phyloP scores from a whole-genome alignment of 2,888 invertebrate genomes.

The Drosophila colorata region DNA sequence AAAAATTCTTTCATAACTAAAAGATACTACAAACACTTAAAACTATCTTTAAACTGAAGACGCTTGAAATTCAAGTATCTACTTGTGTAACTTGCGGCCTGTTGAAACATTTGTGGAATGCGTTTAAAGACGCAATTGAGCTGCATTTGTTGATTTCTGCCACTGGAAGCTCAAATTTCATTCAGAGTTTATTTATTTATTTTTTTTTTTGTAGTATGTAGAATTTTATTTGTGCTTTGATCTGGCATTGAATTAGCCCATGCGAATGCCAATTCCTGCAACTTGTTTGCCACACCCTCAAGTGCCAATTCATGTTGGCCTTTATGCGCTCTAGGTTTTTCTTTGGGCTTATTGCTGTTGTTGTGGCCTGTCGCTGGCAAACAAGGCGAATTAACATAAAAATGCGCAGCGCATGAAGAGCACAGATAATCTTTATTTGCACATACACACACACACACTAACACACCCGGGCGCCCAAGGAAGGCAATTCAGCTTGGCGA shows the following conservation, averaged over 20 bases:
- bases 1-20: too few species aligned
- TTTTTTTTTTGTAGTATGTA: not conserved
- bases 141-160: not conserved
- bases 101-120: not conserved
- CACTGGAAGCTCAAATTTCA: not conserved
- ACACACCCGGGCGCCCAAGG: not conserved
- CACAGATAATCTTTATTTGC: conserved; percentile 77
- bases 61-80: not conserved
- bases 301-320: conserved; percentile 62
- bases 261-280: conserved; percentile 21
- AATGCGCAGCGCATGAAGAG: conserved; percentile 59
- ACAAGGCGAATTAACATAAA: conserved; percentile 72
- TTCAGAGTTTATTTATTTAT: not conserved
- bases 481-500: conserved; percentile 58
- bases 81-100: not conserved
- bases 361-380: conserved; percentile 32
- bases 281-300: conserved; percentile 36
- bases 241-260: conserved; percentile 66
- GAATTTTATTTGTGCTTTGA: conserved; percentile 40
- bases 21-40: too few species aligned
- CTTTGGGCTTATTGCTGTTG: conserved; percentile 28
- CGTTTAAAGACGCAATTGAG: not conserved
- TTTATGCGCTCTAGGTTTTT: conserved; percentile 37
- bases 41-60: not conserved
- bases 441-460: conserved; percentile 13